These are phyloP conservation scores for Asobara japonica DNA, from an alignment of 1,140 invertebrate genomes.

Conservation along the genomic window DNA sequence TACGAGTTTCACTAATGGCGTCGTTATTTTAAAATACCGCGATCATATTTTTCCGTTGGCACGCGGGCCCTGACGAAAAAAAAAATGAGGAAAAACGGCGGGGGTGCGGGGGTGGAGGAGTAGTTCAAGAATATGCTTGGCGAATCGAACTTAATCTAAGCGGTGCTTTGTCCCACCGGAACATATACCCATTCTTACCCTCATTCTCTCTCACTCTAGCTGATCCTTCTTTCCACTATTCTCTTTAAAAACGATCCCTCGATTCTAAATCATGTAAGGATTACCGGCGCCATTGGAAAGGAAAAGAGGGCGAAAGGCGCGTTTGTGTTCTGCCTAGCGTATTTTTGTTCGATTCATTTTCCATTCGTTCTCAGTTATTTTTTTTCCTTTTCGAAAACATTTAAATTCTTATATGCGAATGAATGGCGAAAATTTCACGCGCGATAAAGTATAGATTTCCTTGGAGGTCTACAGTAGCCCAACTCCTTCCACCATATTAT, in stretches of 20 bases:
- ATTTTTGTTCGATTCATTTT: slow-evolving; percentile 25
- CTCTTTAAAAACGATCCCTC: slow-evolving; percentile 42
- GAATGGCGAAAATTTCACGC: slow-evolving; percentile 68
- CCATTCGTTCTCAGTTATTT: slow-evolving; percentile 14
- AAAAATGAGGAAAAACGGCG: neutral
- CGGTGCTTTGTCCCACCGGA: slow-evolving; percentile 42
- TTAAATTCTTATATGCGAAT: slow-evolving; percentile 69
- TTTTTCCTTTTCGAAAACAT: slow-evolving; percentile 54
- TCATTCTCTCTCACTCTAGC: slow-evolving; percentile 22
- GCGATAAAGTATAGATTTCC: slow-evolving; percentile 68
- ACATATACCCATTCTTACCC: slow-evolving; percentile 26
- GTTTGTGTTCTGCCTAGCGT: slow-evolving; percentile 35
- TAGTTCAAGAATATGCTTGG: slow-evolving; percentile 45
- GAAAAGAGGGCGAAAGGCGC: slow-evolving; percentile 30
- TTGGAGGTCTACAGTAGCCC: slow-evolving; percentile 35
- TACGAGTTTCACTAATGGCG: slow-evolving; percentile 57
- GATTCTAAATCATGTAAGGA: slow-evolving; percentile 61
- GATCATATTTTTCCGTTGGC: slow-evolving; percentile 57
- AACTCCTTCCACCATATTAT: neutral
- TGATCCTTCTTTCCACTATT: slow-evolving; percentile 19
- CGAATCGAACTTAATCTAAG: slow-evolving; percentile 61
- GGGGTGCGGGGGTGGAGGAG: neutral
- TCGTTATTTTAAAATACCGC: slow-evolving; percentile 63
- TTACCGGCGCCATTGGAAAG: slow-evolving; percentile 44
- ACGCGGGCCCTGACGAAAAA: slow-evolving; percentile 6